phyloP scores from a whole-genome alignment of 2,888 invertebrate genomes.

The Agonopterix arenella region DNA sequence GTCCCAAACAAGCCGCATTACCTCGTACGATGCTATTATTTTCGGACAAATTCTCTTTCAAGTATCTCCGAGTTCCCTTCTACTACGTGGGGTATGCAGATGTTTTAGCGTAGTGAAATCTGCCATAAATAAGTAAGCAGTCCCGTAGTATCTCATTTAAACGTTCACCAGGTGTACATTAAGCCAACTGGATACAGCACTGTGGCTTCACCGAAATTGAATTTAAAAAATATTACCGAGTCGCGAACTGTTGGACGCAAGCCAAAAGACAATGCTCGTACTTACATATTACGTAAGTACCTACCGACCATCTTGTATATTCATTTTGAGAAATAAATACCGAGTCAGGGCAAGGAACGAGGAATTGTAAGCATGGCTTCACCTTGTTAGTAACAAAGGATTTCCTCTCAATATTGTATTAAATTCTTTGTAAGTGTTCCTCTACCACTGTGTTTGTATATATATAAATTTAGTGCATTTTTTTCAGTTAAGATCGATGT shows the following conservation, averaged over 20 bases:
- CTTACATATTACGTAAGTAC: slow-evolving; percentile 25
- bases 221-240: slow-evolving; percentile 75
- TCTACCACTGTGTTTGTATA: too few relatives aligned
- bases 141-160: slow-evolving; percentile 64
- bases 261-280: slow-evolving; percentile 60
- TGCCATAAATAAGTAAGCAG: slow-evolving; percentile 46
- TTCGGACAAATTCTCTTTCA: too few relatives aligned
- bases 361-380: slow-evolving; percentile 26
- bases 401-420: slow-evolving; percentile 3
- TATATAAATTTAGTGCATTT: too few relatives aligned
- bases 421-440: not conserved
- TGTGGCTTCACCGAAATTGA: slow-evolving; percentile 74
- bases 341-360: slow-evolving; percentile 21
- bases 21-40: too few relatives aligned
- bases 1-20: too few relatives aligned
- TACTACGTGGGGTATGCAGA: not conserved
- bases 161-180: slow-evolving; percentile 73
- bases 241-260: slow-evolving; percentile 64
- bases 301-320: slow-evolving; percentile 59
- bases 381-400: slow-evolving; percentile 40
- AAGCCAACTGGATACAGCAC: slow-evolving; percentile 64
- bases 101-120: slow-evolving; percentile 35
- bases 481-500: too few relatives aligned
- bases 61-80: not conserved
- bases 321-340: slow-evolving; percentile 67